phyloP scores from a whole-genome alignment of 2,113 vertebrate species.

The Campylomormyrus tamandua region DNA sequence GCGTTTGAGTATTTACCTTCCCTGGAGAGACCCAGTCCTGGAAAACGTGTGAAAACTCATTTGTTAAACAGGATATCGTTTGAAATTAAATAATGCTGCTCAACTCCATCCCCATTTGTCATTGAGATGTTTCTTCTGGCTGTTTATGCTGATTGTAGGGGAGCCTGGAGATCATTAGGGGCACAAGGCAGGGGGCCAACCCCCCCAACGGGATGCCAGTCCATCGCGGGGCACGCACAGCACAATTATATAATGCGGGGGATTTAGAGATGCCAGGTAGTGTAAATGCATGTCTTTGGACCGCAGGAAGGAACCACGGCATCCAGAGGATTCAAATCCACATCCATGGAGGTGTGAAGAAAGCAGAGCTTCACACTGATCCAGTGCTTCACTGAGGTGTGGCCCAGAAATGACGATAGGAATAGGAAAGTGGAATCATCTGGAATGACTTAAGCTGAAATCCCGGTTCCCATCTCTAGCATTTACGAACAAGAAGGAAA shows the following conservation, averaged over 20 bases:
- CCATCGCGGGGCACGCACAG: background rate
- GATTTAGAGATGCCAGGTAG: background rate
- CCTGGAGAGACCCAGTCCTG: background rate
- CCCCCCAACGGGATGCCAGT: background rate
- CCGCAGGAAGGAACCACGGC: background rate
- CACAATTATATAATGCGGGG: background rate
- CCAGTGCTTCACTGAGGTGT: background rate
- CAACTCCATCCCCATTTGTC: conserved; percentile 7
- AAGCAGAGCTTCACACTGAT: background rate
- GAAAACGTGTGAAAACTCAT: background rate
- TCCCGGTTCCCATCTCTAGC: background rate
- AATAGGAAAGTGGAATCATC: background rate
- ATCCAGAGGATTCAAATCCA: background rate
- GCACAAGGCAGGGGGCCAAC: background rate
- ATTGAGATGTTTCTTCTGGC: background rate
- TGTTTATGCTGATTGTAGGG: background rate
- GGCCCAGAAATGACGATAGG: background rate
- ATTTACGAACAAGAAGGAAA: background rate
- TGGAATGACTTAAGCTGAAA: background rate
- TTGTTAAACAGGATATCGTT: conserved; percentile 36
- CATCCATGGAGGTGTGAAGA: background rate
- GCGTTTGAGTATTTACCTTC: background rate
- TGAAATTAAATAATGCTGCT: conserved; percentile 45
- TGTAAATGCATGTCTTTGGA: background rate
- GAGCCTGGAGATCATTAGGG: background rate